Conservation (phyloP, 1,140 invertebrate genomes). For the Sesamia nonagrioides region DNA sequence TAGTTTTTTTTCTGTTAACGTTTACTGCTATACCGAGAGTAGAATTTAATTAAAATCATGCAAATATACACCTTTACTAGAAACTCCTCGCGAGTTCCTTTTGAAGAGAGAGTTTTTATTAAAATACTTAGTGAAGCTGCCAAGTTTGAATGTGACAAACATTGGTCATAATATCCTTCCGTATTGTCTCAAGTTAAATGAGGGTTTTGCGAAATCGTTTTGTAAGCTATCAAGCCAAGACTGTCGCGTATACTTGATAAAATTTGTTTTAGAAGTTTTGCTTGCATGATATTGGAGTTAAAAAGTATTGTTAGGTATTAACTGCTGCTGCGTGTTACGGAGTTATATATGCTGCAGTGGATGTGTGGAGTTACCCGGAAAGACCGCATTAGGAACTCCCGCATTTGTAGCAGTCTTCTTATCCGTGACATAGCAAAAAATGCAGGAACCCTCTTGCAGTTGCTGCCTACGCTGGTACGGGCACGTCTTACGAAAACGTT, state of each 20-base stretch:
- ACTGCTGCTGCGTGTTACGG: no score
- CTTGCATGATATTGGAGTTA: not conserved
- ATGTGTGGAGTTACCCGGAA: no score
- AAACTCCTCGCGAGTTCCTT: constrained; percentile 61
- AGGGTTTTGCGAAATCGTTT: constrained; percentile 27
- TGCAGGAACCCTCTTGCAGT: no score
- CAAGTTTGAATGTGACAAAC: constrained; percentile 55
- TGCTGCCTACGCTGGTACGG: no score
- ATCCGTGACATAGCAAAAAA: no score
- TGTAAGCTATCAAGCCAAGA: constrained; percentile 13
- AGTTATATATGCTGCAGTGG: no score
- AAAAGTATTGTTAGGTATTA: not conserved
- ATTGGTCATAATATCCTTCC: constrained; percentile 48
- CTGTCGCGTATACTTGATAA: not conserved
- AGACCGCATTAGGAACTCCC: no score
- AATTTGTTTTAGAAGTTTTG: not conserved
- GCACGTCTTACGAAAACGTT: no score
- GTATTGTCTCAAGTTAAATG: constrained; percentile 49
- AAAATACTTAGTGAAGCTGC: constrained; percentile 53
- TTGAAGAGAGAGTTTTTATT: constrained; percentile 59
- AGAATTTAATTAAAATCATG: constrained; percentile 76
- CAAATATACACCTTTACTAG: constrained; percentile 69
- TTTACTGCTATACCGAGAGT: constrained; percentile 61
- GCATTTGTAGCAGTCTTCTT: no score
- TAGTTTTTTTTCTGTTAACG: constrained; percentile 57